Evolutionary conservation across 2,888 invertebrate genomes (phyloP), one percentile per base, ranked within the genome.

Genomic region (Anagyrus pseudococci): DNA sequence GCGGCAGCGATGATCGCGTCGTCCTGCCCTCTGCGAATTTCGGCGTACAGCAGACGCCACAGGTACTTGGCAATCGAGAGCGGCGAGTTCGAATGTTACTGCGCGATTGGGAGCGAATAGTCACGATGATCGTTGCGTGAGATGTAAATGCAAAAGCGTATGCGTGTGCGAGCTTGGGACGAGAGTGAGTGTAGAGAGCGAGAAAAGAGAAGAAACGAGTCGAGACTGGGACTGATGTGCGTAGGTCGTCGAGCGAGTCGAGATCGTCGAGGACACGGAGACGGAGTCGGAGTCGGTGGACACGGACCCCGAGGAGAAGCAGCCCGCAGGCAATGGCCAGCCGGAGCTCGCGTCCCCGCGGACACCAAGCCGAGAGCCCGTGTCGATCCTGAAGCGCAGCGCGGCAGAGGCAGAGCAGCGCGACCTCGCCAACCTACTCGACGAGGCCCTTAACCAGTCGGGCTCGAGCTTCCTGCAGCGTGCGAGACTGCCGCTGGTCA

Each of bases 191-290:
- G n/a, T n/a, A n/a, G n/a, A n/a, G n/a, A n/a, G n/a, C n/a, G n/a
- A n/a, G n/a, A n/a, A n/a, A n/a, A n/a, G n/a, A n/a, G n/a, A n/a
- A n/a, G n/a, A n/a, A n/a, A n/a, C n/a, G n/a, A n/a, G n/a, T n/a
- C n/a, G n/a, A n/a, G n/a, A n/a, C n/a, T n/a, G n/a, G n/a, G n/a
- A n/a, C n/a, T n/a, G n/a, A n/a, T n/a, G n/a, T n/a, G n/a, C n/a
- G n/a, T n/a, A 78, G 60, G 77, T 77, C 25, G 83, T 83, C 2
- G 83, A 84, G 69, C 78, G 82, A 62, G 83, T 83, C 2, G 82
- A 83, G 67, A 82, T 83, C 47, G 60, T 79, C 2, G 82, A 83
- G 62, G 83, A 82, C 53, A 80, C 78, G 2, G 82, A 82, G 66
- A 81, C 81, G 1, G 82, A 82, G 44, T 71, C 77, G 3, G 79